A percentile compares a stretch with the other conserved stretches of the same genome.
phyloP scores from a whole-genome alignment of 2,888 invertebrate species.

The Agrotis segetum region DNA sequence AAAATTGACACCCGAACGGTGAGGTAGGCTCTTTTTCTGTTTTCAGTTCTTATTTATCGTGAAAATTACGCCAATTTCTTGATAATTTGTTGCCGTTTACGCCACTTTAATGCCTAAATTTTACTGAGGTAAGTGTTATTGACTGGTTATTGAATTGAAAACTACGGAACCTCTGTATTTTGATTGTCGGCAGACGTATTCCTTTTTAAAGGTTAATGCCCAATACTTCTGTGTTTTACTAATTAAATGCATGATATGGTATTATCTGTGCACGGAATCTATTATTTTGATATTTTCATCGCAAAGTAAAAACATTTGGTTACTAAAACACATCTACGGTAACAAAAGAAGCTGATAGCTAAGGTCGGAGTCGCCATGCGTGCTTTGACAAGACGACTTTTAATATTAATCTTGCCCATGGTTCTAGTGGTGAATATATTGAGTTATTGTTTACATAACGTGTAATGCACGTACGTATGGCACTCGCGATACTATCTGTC shows the following conservation, averaged over 20 bases:
- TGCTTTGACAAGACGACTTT: slow-evolving; percentile 79
- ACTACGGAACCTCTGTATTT: slow-evolving; percentile 69
- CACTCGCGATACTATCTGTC: slow-evolving; percentile 21
- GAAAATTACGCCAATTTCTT: slow-evolving; percentile 85
- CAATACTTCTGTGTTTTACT: slow-evolving; percentile 50
- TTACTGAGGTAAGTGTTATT: slow-evolving; percentile 84
- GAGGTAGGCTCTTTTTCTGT: slow-evolving; percentile 91
- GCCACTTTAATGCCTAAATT: slow-evolving; percentile 88
- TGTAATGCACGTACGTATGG: slow-evolving; percentile 12
- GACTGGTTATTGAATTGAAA: slow-evolving; percentile 22
- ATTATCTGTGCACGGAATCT: slow-evolving; percentile 17
- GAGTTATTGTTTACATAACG: slow-evolving; percentile 48
- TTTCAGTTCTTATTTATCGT: slow-evolving; percentile 88
- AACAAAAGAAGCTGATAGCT: slow-evolving; percentile 59
- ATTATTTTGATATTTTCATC: slow-evolving; percentile 38
- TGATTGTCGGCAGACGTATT: slow-evolving; percentile 84
- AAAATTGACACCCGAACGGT: slow-evolving; percentile 89
- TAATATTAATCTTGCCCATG: slow-evolving; percentile 31
- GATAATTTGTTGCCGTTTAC: slow-evolving; percentile 81
- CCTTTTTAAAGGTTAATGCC: slow-evolving; percentile 85
- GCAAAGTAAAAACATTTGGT: slow-evolving; percentile 13
- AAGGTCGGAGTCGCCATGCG: slow-evolving; percentile 83
- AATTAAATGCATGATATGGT: slow-evolving; percentile 6
- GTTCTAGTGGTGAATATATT: slow-evolving; percentile 8
- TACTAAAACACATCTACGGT: slow-evolving; percentile 11